Evolutionary conservation across 2,113 vertebrate species (phyloP), one percentile per base, ranked within the genome.

Genomic region (Macquaria australasica): DNA sequence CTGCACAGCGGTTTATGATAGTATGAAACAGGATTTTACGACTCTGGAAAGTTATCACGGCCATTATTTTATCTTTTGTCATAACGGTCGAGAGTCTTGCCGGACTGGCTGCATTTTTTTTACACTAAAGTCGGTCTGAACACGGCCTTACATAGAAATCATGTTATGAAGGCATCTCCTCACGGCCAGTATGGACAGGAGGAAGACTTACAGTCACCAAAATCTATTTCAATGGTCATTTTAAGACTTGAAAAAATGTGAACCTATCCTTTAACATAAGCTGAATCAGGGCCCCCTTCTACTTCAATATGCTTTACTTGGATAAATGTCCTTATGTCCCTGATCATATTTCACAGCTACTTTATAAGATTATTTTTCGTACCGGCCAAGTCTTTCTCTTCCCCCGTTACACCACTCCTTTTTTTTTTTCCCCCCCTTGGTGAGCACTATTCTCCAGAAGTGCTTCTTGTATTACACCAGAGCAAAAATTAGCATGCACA

Each of bases 241-340:
- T 58, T 20, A 56, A 73, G 56, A 31, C 72, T 69, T 28, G 15
- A 20, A 70, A 51, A 34, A 21, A 48, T 5, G 15, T 68, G 18
- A 51, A 37, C 5, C 8, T 18, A 28, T 69, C 56, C 48, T 68
- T 86, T 86, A 85, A 71, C 39, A 69, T 51, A 1, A 67, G 48
- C 74, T 81, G 63, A 72, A 68, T 77, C 83, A 18, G 66, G 69
- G 62, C 53, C 56, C 76, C 59, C 55, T 67, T 79, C 60, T 72
- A 43, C 74, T 88, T 90, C 88, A 88, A 85, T 84, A 75, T 66
- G 83, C 86, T 86, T 90, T 85, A 78, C 79, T 70, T 87, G 79
- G 83, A 86, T 74, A 79, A 88, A 89, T 81, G 85, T 88, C 76
- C 37, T 59, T 9, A 75, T 84, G 39, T 73, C 78, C 73, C 60